Evolutionary conservation across 2,113 vertebrate genomes (phyloP), one percentile per base, ranked within the genome.

Genomic region (Mormyrus lacerda): DNA sequence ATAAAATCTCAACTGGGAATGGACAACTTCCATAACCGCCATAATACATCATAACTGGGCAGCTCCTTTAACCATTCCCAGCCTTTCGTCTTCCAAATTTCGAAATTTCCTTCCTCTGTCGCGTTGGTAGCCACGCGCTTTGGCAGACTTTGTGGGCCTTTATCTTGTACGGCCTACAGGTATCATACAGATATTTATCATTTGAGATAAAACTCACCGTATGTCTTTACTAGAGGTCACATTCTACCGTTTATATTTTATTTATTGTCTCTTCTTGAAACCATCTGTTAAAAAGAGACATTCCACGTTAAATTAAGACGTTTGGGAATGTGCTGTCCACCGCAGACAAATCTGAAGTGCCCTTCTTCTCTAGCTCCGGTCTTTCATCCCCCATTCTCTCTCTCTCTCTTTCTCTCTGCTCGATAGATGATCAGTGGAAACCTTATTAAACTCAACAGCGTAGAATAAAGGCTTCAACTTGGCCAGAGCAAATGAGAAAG

Each of bases 211-310:
- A 86, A 50, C 85, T 51, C 19, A 19, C n/a, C n/a, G 48, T 86
- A 31, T 53, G 85, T 86, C 24, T 86, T 86, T 35, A 51, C 47
- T 86, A 53, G n/a, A 86, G 85, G 86, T 58, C 86, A 87, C 47
- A 39, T 87, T 58, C 31, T 58, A 61, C 51, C 27, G 8, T 58
- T 58, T 73, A 69, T 73, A 88, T 88, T 88, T 65, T 69, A 88
- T 87, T 88, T 69, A 88, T 47, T 17, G 27, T 3, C 44, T 35
- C 24, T 61, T 69, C 42, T 69, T 73, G 44, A 61, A 61, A 44
- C 42, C 50, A 87, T 87, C 31, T 50, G 48, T 39, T 53, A 51
- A 55, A 61, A 42, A 44, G 21, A 88, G 61, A 88, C 61, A 88
- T 42, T 58, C 17, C 42, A 48, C 17, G 42, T 10, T 73, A 88